Base-by-base conservation (phyloP, 2,113 vertebrate species). In the Hyperopisus bebe region DNA sequence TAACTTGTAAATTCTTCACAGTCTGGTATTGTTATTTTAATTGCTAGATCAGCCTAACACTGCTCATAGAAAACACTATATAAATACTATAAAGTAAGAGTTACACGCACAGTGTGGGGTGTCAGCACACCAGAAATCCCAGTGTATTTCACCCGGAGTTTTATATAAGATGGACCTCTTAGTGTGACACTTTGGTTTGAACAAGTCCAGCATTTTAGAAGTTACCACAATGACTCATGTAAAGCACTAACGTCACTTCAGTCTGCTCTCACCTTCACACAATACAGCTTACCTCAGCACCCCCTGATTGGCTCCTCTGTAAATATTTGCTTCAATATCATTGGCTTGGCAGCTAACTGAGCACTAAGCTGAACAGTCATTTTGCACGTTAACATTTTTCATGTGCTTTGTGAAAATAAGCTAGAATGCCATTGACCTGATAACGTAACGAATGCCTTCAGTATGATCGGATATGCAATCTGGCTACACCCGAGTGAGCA, bases 381-480 rank as follows among this genome's bases (percentile, higher is more conserved):
- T 88, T 88, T 62, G 53, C 51, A 88, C 87, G 15, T 58, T n/a
- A 24, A n/a, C 15, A 88, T 24, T 39, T 66, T 9, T 24, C 50
- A 35, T 39, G 35, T 88, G 51, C 55, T 39, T 44, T 58, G 87
- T 31, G 31, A 88, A 66, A 88, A 62, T 88, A 53, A 88, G 39
- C 39, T 66, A 46, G 13, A 66, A 24, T 46, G 39, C 19, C 19
- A 88, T 88, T 88, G 58, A 53, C 90, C 21, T 27, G 62, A 88
- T 89, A 62, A 58, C 46, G 66, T 62, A 74, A 77, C 21, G 58
- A 91, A 88, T 87, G 47, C 62, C 86, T 87, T 80, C 62, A 90
- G 27, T 21, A 90, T 53, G 15, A 55, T 17, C 31, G 70, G 35
- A 44, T 70, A n/a, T 77, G 48, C 15, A 58, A 70, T 88, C 87